phyloP scores from a whole-genome alignment of 2,888 invertebrate genomes.

The Blera fallax region DNA sequence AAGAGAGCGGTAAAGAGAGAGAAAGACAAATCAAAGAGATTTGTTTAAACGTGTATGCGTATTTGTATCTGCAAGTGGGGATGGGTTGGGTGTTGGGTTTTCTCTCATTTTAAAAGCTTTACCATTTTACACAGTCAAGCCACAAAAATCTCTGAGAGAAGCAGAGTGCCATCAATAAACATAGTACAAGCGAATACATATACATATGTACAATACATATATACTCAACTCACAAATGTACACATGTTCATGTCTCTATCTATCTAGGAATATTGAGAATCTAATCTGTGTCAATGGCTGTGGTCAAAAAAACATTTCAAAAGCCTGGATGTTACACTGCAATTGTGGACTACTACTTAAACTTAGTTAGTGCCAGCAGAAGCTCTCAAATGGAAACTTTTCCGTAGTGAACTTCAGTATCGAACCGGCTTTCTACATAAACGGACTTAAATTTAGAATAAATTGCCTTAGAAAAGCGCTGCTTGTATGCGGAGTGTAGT shows the following conservation, averaged over 20 bases:
- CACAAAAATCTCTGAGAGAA: not conserved
- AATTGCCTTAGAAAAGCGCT: slow-evolving; percentile 66
- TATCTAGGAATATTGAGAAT: slow-evolving; percentile 30
- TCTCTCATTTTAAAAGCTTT: slow-evolving; percentile 37
- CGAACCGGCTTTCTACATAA: slow-evolving; percentile 81
- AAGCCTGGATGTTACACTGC: slow-evolving; percentile 3
- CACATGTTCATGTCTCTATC: not conserved
- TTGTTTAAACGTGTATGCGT: not conserved
- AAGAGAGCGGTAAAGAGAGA: not conserved
- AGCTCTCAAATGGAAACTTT: slow-evolving; percentile 50
- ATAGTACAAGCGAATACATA: not conserved
- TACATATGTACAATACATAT: not conserved
- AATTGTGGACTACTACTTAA: slow-evolving; percentile 21
- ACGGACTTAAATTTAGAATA: slow-evolving; percentile 78
- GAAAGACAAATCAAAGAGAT: not conserved
- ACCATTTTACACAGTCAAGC: not conserved
- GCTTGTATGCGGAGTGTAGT: slow-evolving; percentile 46
- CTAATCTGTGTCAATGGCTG: slow-evolving; percentile 39
- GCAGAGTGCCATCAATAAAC: slow-evolving; percentile 1
- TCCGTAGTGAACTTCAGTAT: slow-evolving; percentile 77
- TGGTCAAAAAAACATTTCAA: slow-evolving; percentile 35
- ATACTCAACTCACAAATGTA: not conserved
- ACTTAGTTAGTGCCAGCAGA: slow-evolving; percentile 25
- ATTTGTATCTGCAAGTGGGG: not conserved
- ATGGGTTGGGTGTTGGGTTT: not conserved